Percentiles rank a stretch among this genome's conserved stretches.
These are phyloP conservation scores for Octopus sinensis DNA, from an alignment of 1,140 invertebrate species.

Conservation along the genomic window DNA sequence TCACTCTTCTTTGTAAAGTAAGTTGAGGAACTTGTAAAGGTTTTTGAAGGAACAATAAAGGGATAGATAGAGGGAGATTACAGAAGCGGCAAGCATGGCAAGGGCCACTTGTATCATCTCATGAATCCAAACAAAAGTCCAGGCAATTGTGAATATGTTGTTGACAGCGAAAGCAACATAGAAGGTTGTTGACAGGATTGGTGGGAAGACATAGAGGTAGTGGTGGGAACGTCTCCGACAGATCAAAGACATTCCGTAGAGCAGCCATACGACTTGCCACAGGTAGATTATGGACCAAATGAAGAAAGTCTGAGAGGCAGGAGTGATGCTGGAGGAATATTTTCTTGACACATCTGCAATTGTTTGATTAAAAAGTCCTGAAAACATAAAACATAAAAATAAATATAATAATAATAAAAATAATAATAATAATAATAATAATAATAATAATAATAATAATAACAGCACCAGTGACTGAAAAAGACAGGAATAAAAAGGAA, in stretches of 20 bases:
- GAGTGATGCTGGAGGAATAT: slow-evolving; percentile 38
- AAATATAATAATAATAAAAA: not conserved
- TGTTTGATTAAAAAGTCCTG: slow-evolving; percentile 35
- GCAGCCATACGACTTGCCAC: slow-evolving; percentile 28
- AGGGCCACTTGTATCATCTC: slow-evolving; percentile 27
- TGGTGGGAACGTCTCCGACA: slow-evolving; percentile 15
- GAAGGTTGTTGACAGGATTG: slow-evolving; percentile 18
- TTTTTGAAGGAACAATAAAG: slow-evolving; percentile 33
- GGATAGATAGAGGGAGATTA: slow-evolving; percentile 37
- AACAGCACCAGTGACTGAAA: not conserved
- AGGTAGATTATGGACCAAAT: slow-evolving; percentile 31
- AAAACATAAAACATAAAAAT: not conserved
- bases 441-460: not conserved
- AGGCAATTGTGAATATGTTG: slow-evolving; percentile 27
- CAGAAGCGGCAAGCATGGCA: slow-evolving; percentile 30
- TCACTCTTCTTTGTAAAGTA: slow-evolving; percentile 11
- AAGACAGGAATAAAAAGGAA: slow-evolving; percentile 9
- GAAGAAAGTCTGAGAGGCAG: slow-evolving; percentile 20
- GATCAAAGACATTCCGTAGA: slow-evolving; percentile 27
- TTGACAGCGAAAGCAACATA: slow-evolving; percentile 26
- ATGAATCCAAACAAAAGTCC: slow-evolving; percentile 48
- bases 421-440: not conserved
- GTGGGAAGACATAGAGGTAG: slow-evolving; percentile 15
- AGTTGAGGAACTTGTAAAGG: not conserved
- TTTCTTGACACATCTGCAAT: slow-evolving; percentile 39